Base-by-base conservation (phyloP, 1,140 invertebrate species). In the Littorina saxatilis region DNA sequence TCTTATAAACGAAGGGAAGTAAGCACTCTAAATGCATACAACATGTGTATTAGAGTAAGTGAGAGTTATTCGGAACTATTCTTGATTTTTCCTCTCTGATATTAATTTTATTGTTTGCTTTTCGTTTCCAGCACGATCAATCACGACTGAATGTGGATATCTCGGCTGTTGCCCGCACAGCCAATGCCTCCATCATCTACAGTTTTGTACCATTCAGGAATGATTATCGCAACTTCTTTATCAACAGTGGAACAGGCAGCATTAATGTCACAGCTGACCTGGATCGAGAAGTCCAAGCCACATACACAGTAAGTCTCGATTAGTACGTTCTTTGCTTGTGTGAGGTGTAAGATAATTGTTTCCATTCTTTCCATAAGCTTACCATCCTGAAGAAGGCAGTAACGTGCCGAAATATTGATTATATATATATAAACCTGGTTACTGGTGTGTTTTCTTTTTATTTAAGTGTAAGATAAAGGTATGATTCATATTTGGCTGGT, bases 221-320 rank as follows among this genome's bases (percentile, higher is more conserved):
- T 0, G 70, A 82, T n/a, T 23, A 43, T 17, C 40, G 17, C 0
- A 78, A 82, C 52, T 88, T 88, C 73, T 70, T 7, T 0, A 85
- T 88, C 13, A 61, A 87, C 68, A 13, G 4, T 13, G 32, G 17
- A 2, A 83, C 82, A 1, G 86, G 87, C 1, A 75, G 78, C n/a
- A 83, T 88, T 39, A 83, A 75, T 1, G 61, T 86, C 37, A 68
- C 43, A 29, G 73, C 32, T 52, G 47, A 39, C 1, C 70, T 87
- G 37, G 87, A 88, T 37, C 77, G 85, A 43, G 86, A 88, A 66
- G 40, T 47, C 2, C 75, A 84, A 72, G 83, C 55, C 9, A 81
- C 50, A 17, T 85, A 86, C 72, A 78, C 79, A 58, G 87, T 87
- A 82, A 82, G 82, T 79, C 40, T 74, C 35, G 11, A 20, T 50